Conservation (phyloP, 2,113 vertebrate genomes). For the Jaculus jaculus region DNA sequence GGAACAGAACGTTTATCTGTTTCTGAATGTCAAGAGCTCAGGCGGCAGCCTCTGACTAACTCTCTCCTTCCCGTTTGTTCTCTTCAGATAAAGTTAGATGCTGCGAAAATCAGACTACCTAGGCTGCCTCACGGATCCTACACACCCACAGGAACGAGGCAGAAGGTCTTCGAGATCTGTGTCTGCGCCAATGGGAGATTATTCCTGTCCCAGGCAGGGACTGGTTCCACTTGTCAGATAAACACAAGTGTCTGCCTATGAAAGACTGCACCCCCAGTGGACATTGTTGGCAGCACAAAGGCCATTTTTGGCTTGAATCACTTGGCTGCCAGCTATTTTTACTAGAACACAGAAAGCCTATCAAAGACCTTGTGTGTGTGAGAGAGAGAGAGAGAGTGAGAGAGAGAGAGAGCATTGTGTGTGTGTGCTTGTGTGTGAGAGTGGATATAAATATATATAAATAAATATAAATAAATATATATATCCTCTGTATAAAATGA, state of each 20-base stretch:
- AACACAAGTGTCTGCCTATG: slow-evolving; percentile 97
- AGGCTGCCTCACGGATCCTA: slow-evolving; percentile 95
- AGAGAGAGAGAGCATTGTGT: slow-evolving; percentile 56
- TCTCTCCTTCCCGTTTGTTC: slow-evolving; percentile 40
- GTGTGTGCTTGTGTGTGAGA: slow-evolving; percentile 73
- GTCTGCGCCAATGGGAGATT: slow-evolving; percentile 96
- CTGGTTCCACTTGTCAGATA: slow-evolving; percentile 97
- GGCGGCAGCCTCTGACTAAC: slow-evolving; percentile 29
- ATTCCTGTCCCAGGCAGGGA: slow-evolving; percentile 96
- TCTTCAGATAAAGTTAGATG: slow-evolving; percentile 94
- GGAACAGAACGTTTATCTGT: neutral
- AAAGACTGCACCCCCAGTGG: slow-evolving; percentile 78
- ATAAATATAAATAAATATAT: slow-evolving; percentile 88
- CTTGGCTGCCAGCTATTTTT: slow-evolving; percentile 87
- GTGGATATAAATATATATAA: slow-evolving; percentile 82
- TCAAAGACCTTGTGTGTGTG: slow-evolving; percentile 82
- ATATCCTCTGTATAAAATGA: slow-evolving; percentile 89
- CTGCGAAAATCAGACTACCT: slow-evolving; percentile 94
- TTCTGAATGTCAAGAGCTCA: neutral
- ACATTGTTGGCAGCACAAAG: slow-evolving; percentile 78
- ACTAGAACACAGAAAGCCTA: slow-evolving; percentile 89
- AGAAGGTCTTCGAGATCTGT: slow-evolving; percentile 98
- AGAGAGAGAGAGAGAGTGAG: slow-evolving; percentile 74
- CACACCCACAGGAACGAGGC: slow-evolving; percentile 91
- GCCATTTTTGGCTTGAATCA: slow-evolving; percentile 82